Evolutionary conservation across 2,113 vertebrate species (phyloP).

Genomic region (Madoqua kirkii): DNA sequence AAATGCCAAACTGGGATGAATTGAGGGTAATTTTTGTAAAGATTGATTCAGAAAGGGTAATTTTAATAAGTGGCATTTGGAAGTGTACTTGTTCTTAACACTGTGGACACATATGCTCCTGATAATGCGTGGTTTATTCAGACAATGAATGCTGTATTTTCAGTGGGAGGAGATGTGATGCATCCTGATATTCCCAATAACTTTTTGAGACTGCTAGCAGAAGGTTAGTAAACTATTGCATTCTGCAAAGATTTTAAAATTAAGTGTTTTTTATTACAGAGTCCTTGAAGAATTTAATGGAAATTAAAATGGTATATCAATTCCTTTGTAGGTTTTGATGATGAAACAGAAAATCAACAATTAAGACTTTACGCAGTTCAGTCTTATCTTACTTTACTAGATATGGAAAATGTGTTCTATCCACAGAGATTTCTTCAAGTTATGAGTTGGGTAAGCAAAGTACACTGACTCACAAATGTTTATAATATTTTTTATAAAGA

Average conservation of each 20-base stretch:
- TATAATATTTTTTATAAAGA: background rate
- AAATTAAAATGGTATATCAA: slow-evolving; percentile 29
- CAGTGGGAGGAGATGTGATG: slow-evolving; percentile 90
- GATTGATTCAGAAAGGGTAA: background rate
- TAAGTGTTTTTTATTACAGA: slow-evolving; percentile 24
- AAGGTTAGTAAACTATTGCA: slow-evolving; percentile 82
- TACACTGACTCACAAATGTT: background rate
- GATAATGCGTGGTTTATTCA: slow-evolving; percentile 96
- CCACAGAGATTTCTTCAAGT: slow-evolving; percentile 96
- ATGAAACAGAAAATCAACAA: slow-evolving; percentile 85
- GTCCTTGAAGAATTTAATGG: background rate
- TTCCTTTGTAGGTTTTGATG: slow-evolving; percentile 84
- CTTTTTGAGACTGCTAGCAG: slow-evolving; percentile 91
- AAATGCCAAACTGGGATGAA: background rate
- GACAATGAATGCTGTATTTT: slow-evolving; percentile 96
- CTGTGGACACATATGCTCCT: slow-evolving; percentile 89
- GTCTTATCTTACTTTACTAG: slow-evolving; percentile 87
- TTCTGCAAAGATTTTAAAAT: slow-evolving; percentile 24
- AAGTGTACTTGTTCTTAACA: slow-evolving; percentile 64
- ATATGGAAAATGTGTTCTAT: slow-evolving; percentile 82
- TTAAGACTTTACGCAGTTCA: slow-evolving; percentile 90
- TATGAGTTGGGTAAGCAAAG: slow-evolving; percentile 94
- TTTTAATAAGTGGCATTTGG: slow-evolving; percentile 30
- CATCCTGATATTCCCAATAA: slow-evolving; percentile 92
- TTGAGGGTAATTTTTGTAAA: slow-evolving; percentile 33